These are phyloP conservation scores for Tipula lateralis DNA, from an alignment of 2,888 invertebrate genomes.

Conservation along the genomic window DNA sequence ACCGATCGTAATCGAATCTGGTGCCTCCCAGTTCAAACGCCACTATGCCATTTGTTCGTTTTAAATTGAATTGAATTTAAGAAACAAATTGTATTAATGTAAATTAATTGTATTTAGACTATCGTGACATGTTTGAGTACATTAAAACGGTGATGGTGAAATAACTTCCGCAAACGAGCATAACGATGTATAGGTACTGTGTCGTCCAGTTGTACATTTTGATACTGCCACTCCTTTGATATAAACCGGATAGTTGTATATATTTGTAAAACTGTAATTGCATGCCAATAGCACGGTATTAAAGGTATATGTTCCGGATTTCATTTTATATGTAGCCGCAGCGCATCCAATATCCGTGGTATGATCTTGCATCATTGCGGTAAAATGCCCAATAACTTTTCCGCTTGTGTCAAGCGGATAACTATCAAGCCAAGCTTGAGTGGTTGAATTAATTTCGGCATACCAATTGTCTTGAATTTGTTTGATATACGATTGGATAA, in stretches of 20 bases:
- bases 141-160: background rate
- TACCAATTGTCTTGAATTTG: background rate
- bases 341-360: conserved; percentile 33
- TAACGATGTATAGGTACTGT: background rate
- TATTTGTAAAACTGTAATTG: conserved; percentile 32
- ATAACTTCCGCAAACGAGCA: background rate
- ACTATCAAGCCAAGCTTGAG: background rate
- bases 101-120: no score
- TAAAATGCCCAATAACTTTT: conserved; percentile 33
- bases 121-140: no score
- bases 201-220: conserved; percentile 28
- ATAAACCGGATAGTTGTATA: conserved; percentile 29
- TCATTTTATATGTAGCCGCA: background rate
- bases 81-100: no score
- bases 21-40: no score
- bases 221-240: background rate
- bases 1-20: no score
- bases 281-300: conserved; percentile 30
- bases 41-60: no score
- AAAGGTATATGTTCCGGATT: background rate
- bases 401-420: background rate
- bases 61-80: no score
- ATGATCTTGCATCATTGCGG: conserved; percentile 31
- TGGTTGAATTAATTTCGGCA: background rate
- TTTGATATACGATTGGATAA: background rate